These are phyloP conservation scores for Nyctereutes procyonoides DNA, from an alignment of 2,113 vertebrate species.

Conservation along the genomic window DNA sequence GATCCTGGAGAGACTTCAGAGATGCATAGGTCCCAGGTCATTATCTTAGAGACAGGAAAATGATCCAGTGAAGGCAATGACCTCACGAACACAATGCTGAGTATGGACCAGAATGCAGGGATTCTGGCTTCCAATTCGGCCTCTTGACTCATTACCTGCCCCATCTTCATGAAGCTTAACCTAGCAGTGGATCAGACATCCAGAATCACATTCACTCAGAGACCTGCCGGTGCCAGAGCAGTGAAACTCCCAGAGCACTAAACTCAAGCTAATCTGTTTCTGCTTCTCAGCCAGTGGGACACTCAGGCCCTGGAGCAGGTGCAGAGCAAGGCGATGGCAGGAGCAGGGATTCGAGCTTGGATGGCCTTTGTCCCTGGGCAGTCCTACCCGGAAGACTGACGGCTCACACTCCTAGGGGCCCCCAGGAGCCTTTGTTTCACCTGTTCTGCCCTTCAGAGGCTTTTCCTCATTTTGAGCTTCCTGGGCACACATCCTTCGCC, in stretches of 20 bases:
- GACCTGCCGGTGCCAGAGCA: fast-evolving
- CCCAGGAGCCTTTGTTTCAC: background rate
- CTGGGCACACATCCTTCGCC: background rate
- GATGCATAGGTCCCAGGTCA: background rate
- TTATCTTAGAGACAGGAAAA: background rate
- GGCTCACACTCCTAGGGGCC: fast-evolving
- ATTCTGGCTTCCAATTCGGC: too few species aligned
- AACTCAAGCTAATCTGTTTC: fast-evolving
- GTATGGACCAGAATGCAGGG: fast-evolving
- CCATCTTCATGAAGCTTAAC: fast-evolving
- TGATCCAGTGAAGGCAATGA: background rate
- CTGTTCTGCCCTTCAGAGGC: background rate
- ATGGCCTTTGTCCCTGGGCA: background rate
- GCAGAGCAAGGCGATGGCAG: fast-evolving
- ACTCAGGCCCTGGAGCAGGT: fast-evolving
- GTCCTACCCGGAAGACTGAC: background rate
- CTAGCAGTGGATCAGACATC: background rate
- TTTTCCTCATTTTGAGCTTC: background rate
- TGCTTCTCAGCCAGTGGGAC: background rate
- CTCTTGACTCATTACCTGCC: too few species aligned
- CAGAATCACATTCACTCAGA: fast-evolving
- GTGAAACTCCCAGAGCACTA: background rate
- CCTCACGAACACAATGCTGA: too few species aligned
- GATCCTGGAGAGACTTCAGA: background rate
- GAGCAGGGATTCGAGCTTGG: fast-evolving